Conservation (phyloP, 2,888 invertebrate genomes). For the Exocentrus adspersus region DNA sequence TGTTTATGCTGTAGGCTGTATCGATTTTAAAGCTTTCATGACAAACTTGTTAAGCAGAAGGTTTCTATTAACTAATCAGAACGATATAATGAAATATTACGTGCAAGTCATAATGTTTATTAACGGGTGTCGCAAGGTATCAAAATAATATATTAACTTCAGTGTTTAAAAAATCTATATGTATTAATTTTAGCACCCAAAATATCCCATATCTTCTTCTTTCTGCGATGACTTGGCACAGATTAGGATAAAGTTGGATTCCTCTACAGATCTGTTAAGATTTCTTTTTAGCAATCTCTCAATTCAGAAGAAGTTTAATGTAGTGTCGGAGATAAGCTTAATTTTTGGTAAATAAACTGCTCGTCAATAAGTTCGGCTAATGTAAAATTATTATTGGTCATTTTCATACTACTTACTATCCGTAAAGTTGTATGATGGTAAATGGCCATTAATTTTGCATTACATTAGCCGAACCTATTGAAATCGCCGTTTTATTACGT, state of each 20-base stretch:
- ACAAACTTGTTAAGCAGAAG: slow-evolving; percentile 42
- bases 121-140: slow-evolving; percentile 43
- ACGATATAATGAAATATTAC: slow-evolving; percentile 46
- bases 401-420: too few relatives aligned
- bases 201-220: slow-evolving; percentile 33
- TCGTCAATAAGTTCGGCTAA: too few relatives aligned
- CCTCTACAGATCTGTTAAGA: slow-evolving; percentile 34
- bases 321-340: slow-evolving; percentile 42
- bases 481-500: too few relatives aligned
- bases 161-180: not conserved
- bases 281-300: slow-evolving; percentile 42
- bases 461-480: too few relatives aligned
- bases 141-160: too few relatives aligned
- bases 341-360: slow-evolving; percentile 40
- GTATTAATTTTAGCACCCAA: slow-evolving; percentile 30
- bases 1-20: slow-evolving; percentile 41
- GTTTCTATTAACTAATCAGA: slow-evolving; percentile 46
- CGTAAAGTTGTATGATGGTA: too few relatives aligned
- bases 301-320: slow-evolving; percentile 45
- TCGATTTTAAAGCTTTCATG: slow-evolving; percentile 42
- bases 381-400: too few relatives aligned
- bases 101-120: slow-evolving; percentile 43
- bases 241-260: slow-evolving; percentile 32
- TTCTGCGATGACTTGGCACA: slow-evolving; percentile 32
- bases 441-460: too few relatives aligned